Base-by-base conservation (phyloP, 2,888 invertebrate genomes). In the Nephrocerus scutellatus region DNA sequence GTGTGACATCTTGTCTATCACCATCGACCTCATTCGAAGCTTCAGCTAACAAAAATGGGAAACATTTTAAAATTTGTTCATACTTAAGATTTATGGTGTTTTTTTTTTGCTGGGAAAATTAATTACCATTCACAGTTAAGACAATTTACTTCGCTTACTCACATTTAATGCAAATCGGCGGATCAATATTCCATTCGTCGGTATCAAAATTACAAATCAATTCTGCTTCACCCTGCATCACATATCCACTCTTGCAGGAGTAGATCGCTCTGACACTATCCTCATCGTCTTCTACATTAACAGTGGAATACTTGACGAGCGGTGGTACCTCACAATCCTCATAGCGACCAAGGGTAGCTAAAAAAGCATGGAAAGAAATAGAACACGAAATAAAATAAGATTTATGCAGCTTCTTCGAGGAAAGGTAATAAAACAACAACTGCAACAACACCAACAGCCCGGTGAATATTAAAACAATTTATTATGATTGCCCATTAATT, bases 271-370 rank as follows among this genome's bases (percentile, higher is more conserved):
- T 56, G 19, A 63, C 74, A 63, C 41, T 48, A 34, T 56, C 53
- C 12, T 59, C 55, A 18, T 60, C 56, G 32, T 57, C 55, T 28
- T 52, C 46, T 6, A 57, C 47, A 37, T 56, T 48, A 4, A 57
- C 48, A 9, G 51, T 51, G 24, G 59, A 60, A 54, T 63, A 51
- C 29, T 55, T 50, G 13, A 63, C 62, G 3, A 48, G 47, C 9
- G 68, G 68, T 14, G 66, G 59, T 9, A 48, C 54, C 46, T 59
- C 63, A 39, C 68, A 68, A 47, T 67, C 62, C 44, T 60, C 59
- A 44, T 59, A 55, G 6, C 38, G 47, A 30, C 53, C 56, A 6
- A 45, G 36, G 7, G 40, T 29, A 31, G 42, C 54, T 45, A 39
- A 20, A 37, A 48, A 32, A 21, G 20, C 15, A 32, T 6, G 16